A percentile compares a stretch with the other conserved stretches of the same genome.
phyloP scores from a whole-genome alignment of 2,888 invertebrate genomes.

The Tanypteryx hageni region DNA sequence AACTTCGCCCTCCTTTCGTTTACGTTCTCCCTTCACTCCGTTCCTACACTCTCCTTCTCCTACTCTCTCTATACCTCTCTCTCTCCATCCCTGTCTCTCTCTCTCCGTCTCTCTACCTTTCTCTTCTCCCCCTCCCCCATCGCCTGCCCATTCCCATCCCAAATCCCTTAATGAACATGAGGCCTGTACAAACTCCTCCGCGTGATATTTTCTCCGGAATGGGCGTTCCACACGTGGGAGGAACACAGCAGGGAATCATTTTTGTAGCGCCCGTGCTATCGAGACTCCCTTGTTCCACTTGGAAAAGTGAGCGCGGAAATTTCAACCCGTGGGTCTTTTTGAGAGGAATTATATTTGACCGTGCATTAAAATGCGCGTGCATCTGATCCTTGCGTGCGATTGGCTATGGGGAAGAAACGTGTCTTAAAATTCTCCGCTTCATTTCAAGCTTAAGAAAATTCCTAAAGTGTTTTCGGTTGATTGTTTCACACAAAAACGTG shows the following conservation, averaged over 20 bases:
- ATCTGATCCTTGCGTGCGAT: background rate
- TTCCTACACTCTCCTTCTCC: constrained; percentile 38
- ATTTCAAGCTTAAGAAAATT: background rate
- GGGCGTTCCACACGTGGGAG: constrained; percentile 39
- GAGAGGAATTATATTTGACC: background rate
- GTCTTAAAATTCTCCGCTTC: background rate
- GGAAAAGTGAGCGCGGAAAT: background rate
- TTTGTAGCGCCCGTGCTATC: background rate
- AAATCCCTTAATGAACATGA: constrained; percentile 65
- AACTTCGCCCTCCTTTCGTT: background rate
- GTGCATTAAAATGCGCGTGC: background rate
- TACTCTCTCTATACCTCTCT: constrained; percentile 66
- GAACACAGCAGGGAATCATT: constrained; percentile 36
- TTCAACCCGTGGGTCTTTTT: background rate
- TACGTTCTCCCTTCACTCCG: background rate
- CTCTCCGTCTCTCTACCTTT: constrained; percentile 63
- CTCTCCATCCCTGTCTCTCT: too few relatives aligned
- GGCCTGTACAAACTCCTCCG: constrained; percentile 53
- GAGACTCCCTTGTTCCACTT: constrained; percentile 8
- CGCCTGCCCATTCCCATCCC: constrained; percentile 70
- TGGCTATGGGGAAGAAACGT: background rate
- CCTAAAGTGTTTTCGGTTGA: too few relatives aligned
- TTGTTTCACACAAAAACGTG: too few relatives aligned
- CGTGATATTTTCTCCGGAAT: constrained; percentile 39
- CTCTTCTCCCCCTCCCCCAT: constrained; percentile 66